These are phyloP conservation scores for Saccopteryx leptura DNA, from an alignment of 2,113 vertebrate species.

Conservation along the genomic window DNA sequence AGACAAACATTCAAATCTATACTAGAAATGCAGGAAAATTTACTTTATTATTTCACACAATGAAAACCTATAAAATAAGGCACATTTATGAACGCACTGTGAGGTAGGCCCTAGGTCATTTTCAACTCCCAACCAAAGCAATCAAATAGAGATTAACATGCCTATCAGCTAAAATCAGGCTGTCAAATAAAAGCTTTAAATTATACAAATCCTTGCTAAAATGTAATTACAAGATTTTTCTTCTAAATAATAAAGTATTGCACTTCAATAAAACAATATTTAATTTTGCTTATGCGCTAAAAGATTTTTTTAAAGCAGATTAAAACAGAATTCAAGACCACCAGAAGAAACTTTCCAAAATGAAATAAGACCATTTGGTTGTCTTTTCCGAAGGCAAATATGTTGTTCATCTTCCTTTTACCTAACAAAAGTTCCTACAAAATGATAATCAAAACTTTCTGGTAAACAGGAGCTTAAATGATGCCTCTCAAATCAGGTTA, in stretches of 20 bases:
- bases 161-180: constrained; percentile 21
- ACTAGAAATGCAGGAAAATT: constrained; percentile 50
- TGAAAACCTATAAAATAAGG: constrained; percentile 29
- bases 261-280: constrained; percentile 68
- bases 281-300: constrained; percentile 66
- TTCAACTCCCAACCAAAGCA: constrained; percentile 53
- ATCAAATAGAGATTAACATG: constrained; percentile 79
- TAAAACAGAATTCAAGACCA: constrained; percentile 65
- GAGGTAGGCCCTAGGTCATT: background rate
- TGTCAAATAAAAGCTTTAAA: constrained; percentile 65
- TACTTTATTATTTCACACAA: constrained; percentile 32
- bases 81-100: background rate
- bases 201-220: constrained; percentile 32
- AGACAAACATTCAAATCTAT: constrained; percentile 3
- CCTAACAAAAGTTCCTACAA: constrained; percentile 67
- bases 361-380: background rate
- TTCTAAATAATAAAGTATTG: constrained; percentile 60
- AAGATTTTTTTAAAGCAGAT: constrained; percentile 69
- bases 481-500: constrained; percentile 60
- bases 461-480: constrained; percentile 58
- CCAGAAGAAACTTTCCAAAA: constrained; percentile 55
- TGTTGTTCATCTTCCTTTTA: constrained; percentile 5
- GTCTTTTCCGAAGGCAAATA: constrained; percentile 1
- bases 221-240: constrained; percentile 69
- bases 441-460: constrained; percentile 60